Evolutionary conservation across 2,797 vertebrate genomes (phyloP).

Genomic region (Hypotaenidia philippensis): DNA sequence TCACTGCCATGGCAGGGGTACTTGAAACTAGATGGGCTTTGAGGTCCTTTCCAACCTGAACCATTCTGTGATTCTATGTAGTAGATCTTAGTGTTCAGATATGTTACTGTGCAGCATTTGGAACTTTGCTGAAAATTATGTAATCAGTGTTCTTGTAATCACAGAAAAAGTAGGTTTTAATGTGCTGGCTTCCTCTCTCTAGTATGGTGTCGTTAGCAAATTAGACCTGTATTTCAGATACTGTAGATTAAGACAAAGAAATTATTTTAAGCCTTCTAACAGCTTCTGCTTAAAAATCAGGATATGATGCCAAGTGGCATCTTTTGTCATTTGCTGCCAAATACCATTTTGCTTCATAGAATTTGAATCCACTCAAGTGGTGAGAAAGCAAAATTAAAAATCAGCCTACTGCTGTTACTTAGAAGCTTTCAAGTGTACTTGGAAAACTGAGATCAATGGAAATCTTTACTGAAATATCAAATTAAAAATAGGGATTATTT

Average conservation of each 20-base stretch:
- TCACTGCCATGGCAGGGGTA: too few relatives aligned
- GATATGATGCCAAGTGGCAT: conserved; percentile 19
- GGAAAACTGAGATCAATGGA: conserved; percentile 24
- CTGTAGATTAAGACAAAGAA: neutral
- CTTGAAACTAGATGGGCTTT: too few relatives aligned
- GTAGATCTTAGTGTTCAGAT: neutral
- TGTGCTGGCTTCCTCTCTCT: neutral
- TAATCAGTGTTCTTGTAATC: neutral
- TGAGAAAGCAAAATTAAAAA: conserved; percentile 56
- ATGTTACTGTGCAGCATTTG: neutral
- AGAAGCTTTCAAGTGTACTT: conserved; percentile 17
- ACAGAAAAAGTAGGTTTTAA: neutral
- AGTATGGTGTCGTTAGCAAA: neutral
- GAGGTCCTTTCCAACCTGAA: too few relatives aligned
- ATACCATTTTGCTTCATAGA: conserved; percentile 30
- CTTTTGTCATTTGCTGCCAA: conserved; percentile 40
- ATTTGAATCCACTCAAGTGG: conserved; percentile 40
- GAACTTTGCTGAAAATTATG: neutral
- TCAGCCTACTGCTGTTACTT: conserved; percentile 27
- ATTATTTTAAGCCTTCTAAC: neutral
- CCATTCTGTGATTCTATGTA: too few relatives aligned
- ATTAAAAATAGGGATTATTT: conserved; percentile 42
- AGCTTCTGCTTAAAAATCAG: conserved; percentile 34
- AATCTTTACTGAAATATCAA: conserved; percentile 33
- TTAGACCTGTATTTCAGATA: neutral